Evolutionary conservation across 1,140 invertebrate species (phyloP).

Genomic region (Melipona quadrifasciata): DNA sequence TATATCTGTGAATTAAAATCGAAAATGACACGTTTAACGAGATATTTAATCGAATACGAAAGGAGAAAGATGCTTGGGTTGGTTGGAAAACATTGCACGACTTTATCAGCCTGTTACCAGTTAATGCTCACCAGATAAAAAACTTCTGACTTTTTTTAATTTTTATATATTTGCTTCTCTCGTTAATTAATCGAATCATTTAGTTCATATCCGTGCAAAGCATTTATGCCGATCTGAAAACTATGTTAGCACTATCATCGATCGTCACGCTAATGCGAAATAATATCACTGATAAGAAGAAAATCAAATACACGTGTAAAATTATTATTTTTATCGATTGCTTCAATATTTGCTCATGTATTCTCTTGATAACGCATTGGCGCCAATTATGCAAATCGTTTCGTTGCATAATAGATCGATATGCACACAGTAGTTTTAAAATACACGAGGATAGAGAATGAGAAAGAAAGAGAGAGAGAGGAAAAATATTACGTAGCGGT

Average conservation of each 20-base stretch:
- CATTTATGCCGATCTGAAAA: not conserved
- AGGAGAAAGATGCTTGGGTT: not conserved
- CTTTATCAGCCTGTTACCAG: slow-evolving; percentile 15
- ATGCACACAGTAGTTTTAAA: not conserved
- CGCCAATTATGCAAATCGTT: slow-evolving; percentile 4
- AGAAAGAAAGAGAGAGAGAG: not conserved
- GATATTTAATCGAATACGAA: not conserved
- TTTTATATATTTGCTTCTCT: not conserved
- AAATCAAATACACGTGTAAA: not conserved
- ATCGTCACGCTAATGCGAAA: not conserved
- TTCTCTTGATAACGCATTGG: not conserved
- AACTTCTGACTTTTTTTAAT: not conserved
- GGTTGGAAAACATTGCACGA: slow-evolving; percentile 24
- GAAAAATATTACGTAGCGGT: not conserved
- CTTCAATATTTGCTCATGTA: not conserved
- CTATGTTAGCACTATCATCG: slow-evolving; percentile 9
- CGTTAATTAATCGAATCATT: not conserved
- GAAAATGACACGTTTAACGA: not conserved
- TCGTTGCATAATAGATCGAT: slow-evolving; percentile 17
- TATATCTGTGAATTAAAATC: not conserved
- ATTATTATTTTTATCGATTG: not conserved
- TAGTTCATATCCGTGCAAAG: slow-evolving; percentile 8
- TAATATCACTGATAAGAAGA: not conserved
- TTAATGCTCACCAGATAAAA: slow-evolving; percentile 34
- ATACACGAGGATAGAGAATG: not conserved